phyloP scores from a whole-genome alignment of 2,113 vertebrate species.

The Tretioscincus oriximinensis region DNA sequence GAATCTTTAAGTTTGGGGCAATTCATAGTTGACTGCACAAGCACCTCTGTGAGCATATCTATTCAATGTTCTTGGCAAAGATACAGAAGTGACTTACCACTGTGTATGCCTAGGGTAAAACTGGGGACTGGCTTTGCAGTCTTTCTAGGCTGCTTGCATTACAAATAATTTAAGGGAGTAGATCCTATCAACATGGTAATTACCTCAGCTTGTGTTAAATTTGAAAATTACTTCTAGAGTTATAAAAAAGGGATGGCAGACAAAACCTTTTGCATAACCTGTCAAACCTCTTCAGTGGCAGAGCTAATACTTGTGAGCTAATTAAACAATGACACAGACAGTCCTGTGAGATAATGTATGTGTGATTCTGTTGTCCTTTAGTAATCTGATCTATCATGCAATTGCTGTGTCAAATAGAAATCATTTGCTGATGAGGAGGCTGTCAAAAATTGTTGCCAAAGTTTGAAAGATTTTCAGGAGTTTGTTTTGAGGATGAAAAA shows the following conservation, averaged over 20 bases:
- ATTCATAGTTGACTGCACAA: too few species aligned
- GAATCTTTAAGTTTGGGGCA: too few species aligned
- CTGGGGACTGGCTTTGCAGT: too few species aligned
- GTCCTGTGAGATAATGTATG: constrained; percentile 51
- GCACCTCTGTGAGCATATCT: too few species aligned
- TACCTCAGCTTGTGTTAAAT: constrained; percentile 62
- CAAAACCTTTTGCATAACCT: constrained; percentile 52
- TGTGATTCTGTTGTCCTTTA: constrained; percentile 41
- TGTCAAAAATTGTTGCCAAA: constrained; percentile 57
- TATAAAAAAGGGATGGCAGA: constrained; percentile 58
- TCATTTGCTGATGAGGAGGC: constrained; percentile 57
- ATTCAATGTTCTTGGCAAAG: too few species aligned
- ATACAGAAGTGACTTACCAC: too few species aligned
- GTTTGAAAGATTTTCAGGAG: constrained; percentile 51
- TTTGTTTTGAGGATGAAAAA: constrained; percentile 54
- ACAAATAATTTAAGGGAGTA: constrained; percentile 68
- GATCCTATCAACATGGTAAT: constrained; percentile 56
- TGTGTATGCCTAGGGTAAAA: too few species aligned
- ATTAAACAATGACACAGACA: constrained; percentile 62
- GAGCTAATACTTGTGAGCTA: constrained; percentile 52
- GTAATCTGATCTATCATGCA: constrained; percentile 45
- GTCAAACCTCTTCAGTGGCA: constrained; percentile 52
- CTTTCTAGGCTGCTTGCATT: constrained; percentile 15
- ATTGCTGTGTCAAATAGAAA: constrained; percentile 40
- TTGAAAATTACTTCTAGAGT: constrained; percentile 54